phyloP scores from a whole-genome alignment of 2,113 vertebrate species.

The Eptatretus burgeri region DNA sequence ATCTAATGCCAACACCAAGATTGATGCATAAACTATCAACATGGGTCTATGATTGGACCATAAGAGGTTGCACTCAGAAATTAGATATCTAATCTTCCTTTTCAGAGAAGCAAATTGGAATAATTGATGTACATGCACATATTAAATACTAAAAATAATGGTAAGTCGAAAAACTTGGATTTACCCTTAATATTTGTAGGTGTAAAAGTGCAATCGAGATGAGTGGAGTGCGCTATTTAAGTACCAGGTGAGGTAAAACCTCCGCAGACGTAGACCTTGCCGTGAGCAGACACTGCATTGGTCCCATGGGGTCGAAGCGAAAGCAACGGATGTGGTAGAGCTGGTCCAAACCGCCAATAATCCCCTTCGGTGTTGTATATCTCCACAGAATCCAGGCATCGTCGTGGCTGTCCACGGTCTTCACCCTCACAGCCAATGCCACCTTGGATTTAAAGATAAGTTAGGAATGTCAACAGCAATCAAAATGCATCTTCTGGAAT shows the following conservation, averaged over 20 bases:
- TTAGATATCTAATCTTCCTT: no score
- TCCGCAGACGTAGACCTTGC: conserved; percentile 69
- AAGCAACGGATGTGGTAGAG: conserved; percentile 43
- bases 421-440: conserved; percentile 60
- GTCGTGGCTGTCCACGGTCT: conserved; percentile 60
- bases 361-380: conserved; percentile 64
- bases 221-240: conserved; percentile 22
- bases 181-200: neutral
- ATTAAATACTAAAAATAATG: no score
- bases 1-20: no score
- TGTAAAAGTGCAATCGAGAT: neutral
- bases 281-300: conserved; percentile 41
- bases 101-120: no score
- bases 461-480: no score
- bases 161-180: no score
- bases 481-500: no score
- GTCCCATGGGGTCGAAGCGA: conserved; percentile 38
- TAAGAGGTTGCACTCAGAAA: no score
- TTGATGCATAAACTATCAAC: no score
- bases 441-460: conserved; percentile 18
- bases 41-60: no score
- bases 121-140: no score
- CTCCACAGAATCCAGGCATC: conserved; percentile 53
- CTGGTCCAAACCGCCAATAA: conserved; percentile 55
- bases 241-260: conserved; percentile 44